Base-by-base conservation (phyloP, 2,888 invertebrate species). In the Drosophila anceps region DNA sequence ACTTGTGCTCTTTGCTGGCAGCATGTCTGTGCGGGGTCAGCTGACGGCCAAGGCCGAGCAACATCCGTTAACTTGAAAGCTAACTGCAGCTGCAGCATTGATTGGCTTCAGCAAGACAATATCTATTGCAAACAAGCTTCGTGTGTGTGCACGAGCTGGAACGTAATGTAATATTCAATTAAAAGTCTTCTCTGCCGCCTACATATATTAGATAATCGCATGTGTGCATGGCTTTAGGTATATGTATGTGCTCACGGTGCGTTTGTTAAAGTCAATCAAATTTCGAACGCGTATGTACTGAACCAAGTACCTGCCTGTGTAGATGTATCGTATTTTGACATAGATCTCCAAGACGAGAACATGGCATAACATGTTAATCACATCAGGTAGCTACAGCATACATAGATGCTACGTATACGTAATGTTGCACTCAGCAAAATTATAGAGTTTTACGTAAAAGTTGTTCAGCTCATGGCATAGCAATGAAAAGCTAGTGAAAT, bases 101-200 rank as follows among this genome's bases (percentile, higher is more conserved):
- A 44, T 44, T 44, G 44, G 44, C 44, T 44, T 24, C 24, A 15
- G 44, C 24, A 44, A 44, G 44, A 44, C 15, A 51, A 51, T 20
- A 31, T 18, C 51, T 13, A 48, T n/a, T 0, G 13, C 33, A 51
- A 51, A 12, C 51, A 20, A 53, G 20, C 50, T 5, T 27, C 27
- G 27, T 13, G 15, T 13, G 15, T 46, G 27, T 3, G 46, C 41
- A 0, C 1, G 5, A 24, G n/a, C 9, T n/a, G 1, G 10, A 27
- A 7, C 20, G 51, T 33, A 53, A 53, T 53, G 35, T 6, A 53
- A 53, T 53, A 53, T 53, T 33, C 35, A 53, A 53, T 53, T 53
- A 53, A 53, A 48, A 48, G n/a, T 29, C 1, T 48, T 48, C 8
- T 27, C 15, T 9, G 15, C 9, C n/a, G n/a, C n/a, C n/a, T 15